A percentile compares a stretch with the other conserved stretches of the same genome.
These are phyloP conservation scores for Oostethus manadensis DNA, from an alignment of 2,113 vertebrate species.

Conservation along the genomic window DNA sequence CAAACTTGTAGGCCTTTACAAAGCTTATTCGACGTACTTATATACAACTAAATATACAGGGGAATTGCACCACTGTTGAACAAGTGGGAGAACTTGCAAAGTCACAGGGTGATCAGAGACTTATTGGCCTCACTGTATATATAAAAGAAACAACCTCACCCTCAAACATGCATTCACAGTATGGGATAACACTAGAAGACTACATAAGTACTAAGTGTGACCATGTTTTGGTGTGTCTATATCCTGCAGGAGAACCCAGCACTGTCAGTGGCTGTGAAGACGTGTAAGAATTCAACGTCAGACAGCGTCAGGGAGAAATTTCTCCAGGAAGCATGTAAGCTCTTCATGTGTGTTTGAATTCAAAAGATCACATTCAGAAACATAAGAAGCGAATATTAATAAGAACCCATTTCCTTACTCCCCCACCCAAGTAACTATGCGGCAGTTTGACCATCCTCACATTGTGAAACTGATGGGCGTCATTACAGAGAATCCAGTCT, in stretches of 20 bases:
- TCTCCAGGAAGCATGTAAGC: conserved; percentile 96
- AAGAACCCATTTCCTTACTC: not conserved
- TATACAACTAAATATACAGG: no score
- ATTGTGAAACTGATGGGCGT: conserved; percentile 97
- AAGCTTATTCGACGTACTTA: no score
- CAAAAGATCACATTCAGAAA: not conserved
- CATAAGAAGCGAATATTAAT: not conserved
- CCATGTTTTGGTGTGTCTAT: not conserved
- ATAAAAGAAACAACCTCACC: not conserved
- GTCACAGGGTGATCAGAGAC: no score
- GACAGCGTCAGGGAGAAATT: conserved; percentile 98
- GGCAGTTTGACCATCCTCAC: conserved; percentile 98
- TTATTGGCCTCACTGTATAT: no score
- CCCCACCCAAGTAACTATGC: conserved; percentile 86
- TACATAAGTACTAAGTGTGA: not conserved
- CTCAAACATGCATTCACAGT: not conserved
- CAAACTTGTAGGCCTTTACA: no score
- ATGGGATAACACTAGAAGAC: not conserved
- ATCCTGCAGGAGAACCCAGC: conserved; percentile 85
- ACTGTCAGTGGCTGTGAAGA: conserved; percentile 95
- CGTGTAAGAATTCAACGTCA: conserved; percentile 96
- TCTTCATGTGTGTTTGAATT: not conserved
- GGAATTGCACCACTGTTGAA: no score
- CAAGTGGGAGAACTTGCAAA: no score
- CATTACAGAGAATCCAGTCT: conserved; percentile 96